Conservation (phyloP, 2,888 invertebrate species). For the Chaetogeoica ovagalla region DNA sequence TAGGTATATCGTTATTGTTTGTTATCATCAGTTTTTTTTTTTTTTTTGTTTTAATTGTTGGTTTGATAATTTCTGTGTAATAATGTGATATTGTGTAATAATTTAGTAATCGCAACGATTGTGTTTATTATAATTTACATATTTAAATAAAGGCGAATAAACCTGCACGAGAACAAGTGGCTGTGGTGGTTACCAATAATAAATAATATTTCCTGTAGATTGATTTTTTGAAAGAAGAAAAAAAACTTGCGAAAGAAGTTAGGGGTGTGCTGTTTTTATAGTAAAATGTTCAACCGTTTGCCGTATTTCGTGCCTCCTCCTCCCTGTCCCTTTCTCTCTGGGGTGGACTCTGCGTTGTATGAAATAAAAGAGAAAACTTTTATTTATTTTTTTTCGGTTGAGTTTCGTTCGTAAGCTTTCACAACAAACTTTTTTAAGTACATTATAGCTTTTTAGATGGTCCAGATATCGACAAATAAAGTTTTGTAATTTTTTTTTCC, state of each 20-base stretch:
- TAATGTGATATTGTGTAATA: no score
- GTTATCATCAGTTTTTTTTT: no score
- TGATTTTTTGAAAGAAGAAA: constrained; percentile 13
- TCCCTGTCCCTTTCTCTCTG: not conserved
- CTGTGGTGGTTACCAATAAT: constrained; percentile 5
- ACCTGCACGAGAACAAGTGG: not conserved
- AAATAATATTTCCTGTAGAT: constrained; percentile 18
- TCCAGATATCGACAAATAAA: constrained; percentile 48
- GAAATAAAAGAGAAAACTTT: constrained; percentile 51
- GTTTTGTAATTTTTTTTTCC: constrained; percentile 48
- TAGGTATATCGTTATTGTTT: no score
- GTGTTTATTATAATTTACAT: no score
- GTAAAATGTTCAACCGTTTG: constrained; percentile 40
- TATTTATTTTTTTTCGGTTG: constrained; percentile 17
- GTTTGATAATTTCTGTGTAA: no score
- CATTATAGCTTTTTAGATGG: constrained; percentile 50
- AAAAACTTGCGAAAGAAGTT: constrained; percentile 1
- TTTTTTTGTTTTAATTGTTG: no score
- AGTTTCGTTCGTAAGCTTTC: constrained; percentile 37
- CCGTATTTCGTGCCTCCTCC: constrained; percentile 20
- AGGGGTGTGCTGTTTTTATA: not conserved
- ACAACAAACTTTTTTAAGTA: constrained; percentile 52
- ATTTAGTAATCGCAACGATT: no score
- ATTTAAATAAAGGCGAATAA: not conserved
- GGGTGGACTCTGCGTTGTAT: not conserved